phyloP scores from a whole-genome alignment of 2,113 vertebrate genomes.

The Varanus salvator region DNA sequence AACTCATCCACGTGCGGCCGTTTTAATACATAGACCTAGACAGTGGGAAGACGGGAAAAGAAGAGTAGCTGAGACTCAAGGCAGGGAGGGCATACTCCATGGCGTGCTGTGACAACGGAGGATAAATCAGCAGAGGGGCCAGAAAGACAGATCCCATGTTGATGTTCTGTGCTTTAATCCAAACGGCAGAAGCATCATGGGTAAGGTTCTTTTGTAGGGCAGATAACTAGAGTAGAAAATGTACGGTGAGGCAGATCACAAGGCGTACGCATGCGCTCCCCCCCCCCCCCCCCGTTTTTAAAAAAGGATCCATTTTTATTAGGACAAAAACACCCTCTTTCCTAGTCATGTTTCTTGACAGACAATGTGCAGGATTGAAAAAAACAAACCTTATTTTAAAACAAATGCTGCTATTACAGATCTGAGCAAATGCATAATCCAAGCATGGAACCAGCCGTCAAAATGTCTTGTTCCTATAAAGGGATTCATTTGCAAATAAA shows the following conservation, averaged over 20 bases:
- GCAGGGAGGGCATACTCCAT: too few species aligned
- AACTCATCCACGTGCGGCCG: conserved; percentile 96
- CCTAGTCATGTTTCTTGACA: not conserved
- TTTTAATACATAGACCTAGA: conserved; percentile 95
- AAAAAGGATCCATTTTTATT: too few species aligned
- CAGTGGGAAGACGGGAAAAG: conserved; percentile 5
- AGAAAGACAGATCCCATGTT: not conserved
- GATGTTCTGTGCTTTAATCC: not conserved
- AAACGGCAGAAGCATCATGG: not conserved
- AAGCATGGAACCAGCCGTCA: not conserved
- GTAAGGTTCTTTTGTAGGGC: not conserved
- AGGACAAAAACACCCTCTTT: not conserved
- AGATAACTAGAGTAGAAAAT: not conserved
- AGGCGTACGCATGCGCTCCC: not conserved
- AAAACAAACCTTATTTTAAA: not conserved
- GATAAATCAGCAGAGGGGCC: not conserved
- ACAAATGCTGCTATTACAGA: not conserved
- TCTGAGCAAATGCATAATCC: not conserved
- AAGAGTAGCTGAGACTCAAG: not conserved
- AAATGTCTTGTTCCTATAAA: not conserved
- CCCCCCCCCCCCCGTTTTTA: too few species aligned
- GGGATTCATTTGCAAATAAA: not conserved
- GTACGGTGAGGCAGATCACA: not conserved
- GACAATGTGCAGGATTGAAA: not conserved
- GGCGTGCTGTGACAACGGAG: too few species aligned